Evolutionary conservation across 2,888 invertebrate species (phyloP).

Genomic region (Poecilobothrus nobilitatus): DNA sequence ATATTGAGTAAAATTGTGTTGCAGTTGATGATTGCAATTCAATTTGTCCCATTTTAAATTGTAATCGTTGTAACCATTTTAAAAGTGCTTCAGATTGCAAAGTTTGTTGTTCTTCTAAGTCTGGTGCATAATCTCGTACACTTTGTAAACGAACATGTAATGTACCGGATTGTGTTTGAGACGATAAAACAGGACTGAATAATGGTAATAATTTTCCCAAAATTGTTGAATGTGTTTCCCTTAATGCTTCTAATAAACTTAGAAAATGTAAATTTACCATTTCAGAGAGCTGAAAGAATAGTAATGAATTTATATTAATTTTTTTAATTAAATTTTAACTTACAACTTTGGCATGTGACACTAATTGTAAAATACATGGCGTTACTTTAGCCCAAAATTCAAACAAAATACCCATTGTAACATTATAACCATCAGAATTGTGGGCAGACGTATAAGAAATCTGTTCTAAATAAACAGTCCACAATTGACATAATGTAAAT

Average conservation of each 20-base stretch:
- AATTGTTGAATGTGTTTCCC: slow-evolving; percentile 90
- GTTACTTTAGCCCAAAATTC: slow-evolving; percentile 99
- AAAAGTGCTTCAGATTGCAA: slow-evolving; percentile 49
- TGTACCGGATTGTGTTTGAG: slow-evolving; percentile 89
- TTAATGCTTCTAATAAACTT: slow-evolving; percentile 84
- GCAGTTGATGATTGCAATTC: slow-evolving; percentile 87
- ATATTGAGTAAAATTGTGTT: slow-evolving; percentile 79
- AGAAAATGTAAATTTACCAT: slow-evolving; percentile 96
- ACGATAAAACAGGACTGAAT: slow-evolving; percentile 92
- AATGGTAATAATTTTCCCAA: slow-evolving; percentile 85
- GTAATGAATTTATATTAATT: slow-evolving; percentile 16
- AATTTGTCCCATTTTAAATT: slow-evolving; percentile 97
- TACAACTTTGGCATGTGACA: slow-evolving; percentile 85
- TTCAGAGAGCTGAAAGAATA: slow-evolving; percentile 70
- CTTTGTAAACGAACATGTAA: slow-evolving; percentile 77
- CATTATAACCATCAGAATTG: slow-evolving; percentile 61
- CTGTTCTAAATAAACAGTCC: slow-evolving; percentile 97
- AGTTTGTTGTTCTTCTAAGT: slow-evolving; percentile 42
- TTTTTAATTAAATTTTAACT: slow-evolving; percentile 29
- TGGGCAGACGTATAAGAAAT: slow-evolving; percentile 59
- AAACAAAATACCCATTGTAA: slow-evolving; percentile 73
- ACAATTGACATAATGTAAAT: slow-evolving; percentile 94
- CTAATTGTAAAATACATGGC: slow-evolving; percentile 85
- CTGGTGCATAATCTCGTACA: slow-evolving; percentile 71
- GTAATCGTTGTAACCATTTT: slow-evolving; percentile 83